Evolutionary conservation across 53 echinoderm and acorn worm species (phyloP).

Genomic region (Temnopleurus reevesii): DNA sequence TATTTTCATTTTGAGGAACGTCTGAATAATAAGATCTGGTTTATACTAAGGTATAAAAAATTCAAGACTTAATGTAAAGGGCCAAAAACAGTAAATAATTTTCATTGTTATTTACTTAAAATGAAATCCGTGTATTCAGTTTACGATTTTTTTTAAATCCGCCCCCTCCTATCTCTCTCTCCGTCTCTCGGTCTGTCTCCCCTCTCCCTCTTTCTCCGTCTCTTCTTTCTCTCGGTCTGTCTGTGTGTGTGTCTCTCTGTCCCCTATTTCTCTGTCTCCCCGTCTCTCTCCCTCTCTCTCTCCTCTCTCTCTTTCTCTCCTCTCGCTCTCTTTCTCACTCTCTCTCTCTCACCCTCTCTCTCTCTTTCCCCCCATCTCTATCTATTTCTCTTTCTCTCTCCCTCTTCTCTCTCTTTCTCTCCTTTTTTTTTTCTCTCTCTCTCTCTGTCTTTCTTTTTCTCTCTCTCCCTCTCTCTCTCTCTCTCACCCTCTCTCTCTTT

Average conservation of each 20-base stretch:
- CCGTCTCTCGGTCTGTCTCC: background rate
- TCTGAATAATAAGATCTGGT: too few species aligned
- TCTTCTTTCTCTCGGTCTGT: background rate
- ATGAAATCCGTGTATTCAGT: too few species aligned
- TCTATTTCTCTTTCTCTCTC: background rate
- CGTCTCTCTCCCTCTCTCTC: background rate
- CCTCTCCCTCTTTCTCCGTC: background rate
- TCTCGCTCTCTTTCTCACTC: background rate
- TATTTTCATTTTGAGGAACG: too few species aligned
- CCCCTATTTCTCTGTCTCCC: background rate
- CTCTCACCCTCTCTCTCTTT: background rate
- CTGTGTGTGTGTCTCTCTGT: background rate
- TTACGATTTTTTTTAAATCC: too few species aligned
- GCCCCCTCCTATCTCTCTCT: background rate
- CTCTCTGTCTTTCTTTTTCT: too few species aligned
- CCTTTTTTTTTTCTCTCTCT: too few species aligned
- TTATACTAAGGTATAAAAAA: too few species aligned
- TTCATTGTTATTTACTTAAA: too few species aligned
- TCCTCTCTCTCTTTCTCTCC: background rate
- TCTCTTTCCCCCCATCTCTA: background rate
- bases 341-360: background rate
- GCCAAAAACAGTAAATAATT: too few species aligned
- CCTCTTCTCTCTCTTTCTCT: too few species aligned
- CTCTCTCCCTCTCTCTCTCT: background rate
- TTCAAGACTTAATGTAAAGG: too few species aligned